Percentiles rank a stretch among this genome's conserved stretches.
Evolutionary conservation across 2,888 invertebrate genomes (phyloP).

Genomic region (Chesias legatella): DNA sequence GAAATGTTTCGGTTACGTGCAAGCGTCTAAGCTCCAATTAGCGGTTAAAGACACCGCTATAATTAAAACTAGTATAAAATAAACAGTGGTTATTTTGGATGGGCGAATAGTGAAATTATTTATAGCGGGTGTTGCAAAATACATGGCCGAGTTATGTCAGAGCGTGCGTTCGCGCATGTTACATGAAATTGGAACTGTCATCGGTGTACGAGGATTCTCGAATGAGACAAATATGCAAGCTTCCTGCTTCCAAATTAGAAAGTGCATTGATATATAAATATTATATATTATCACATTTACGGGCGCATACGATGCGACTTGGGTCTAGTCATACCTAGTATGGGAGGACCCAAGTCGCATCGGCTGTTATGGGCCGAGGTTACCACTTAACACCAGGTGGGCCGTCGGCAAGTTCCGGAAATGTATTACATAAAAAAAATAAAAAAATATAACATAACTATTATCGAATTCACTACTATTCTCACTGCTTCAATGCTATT

Average conservation of each 20-base stretch:
- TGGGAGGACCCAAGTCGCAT: too few relatives aligned
- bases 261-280: not conserved
- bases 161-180: slow-evolving; percentile 39
- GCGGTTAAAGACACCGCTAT: slow-evolving; percentile 74
- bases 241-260: slow-evolving; percentile 10
- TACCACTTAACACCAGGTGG: too few relatives aligned
- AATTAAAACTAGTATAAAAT: slow-evolving; percentile 63
- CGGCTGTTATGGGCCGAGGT: too few relatives aligned
- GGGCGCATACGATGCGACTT: too few relatives aligned
- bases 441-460: too few relatives aligned
- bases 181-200: slow-evolving; percentile 36
- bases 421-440: too few relatives aligned
- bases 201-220: slow-evolving; percentile 15
- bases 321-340: too few relatives aligned
- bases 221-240: slow-evolving; percentile 12
- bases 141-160: slow-evolving; percentile 77
- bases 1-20: slow-evolving; percentile 38
- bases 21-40: slow-evolving; percentile 62
- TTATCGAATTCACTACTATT: too few relatives aligned
- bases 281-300: too few relatives aligned
- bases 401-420: too few relatives aligned
- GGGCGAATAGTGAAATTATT: slow-evolving; percentile 59
- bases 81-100: slow-evolving; percentile 65
- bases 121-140: slow-evolving; percentile 71
- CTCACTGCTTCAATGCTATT: too few relatives aligned